Base-by-base conservation (phyloP, 2,113 vertebrate species). In the Trematocara unimaculatum region DNA sequence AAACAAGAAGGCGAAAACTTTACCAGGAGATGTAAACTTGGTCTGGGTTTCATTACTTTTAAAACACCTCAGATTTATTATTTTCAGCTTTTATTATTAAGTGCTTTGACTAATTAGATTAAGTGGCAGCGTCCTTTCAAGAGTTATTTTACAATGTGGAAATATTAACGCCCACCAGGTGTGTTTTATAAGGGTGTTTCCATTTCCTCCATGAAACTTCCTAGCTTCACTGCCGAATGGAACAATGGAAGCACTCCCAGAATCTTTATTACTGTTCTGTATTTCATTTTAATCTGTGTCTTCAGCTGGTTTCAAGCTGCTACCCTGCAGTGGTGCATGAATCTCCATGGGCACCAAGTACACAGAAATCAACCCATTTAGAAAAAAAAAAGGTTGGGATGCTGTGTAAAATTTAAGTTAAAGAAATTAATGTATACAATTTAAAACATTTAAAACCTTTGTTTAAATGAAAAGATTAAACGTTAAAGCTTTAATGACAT, bases 111-210 rank as follows among this genome's bases (percentile, higher is more conserved):
- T 81, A 86, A 91, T 84, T 88, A 64, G 70, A 87, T 35, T 84
- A 81, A 80, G 84, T 80, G 79, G 87, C 62, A 77, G 85, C 89
- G 77, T 62, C 86, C 80, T 90, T 90, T 90, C 87, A 91, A 93
- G 81, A 45, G 58, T 38, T 67, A 84, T 42, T 87, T 81, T 51
- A 79, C 62, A 87, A 90, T 90, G 93, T 94, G 93, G 93, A 95
- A 94, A 93, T 89, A 77, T 72, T 87, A 87, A 74, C 64, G 18
- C 67, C 84, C 81, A 87, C 87, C 79, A 72, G 86, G 72, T 89
- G 89, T 35, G 51, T 85, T 94, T 93, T 90, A 93, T 72, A 45
- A 74, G 85, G 84, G 88, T 87, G 84, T 87, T 94, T 92, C 89
- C 87, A 89, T 80, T 91, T 93, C 93, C 90, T 88, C 17, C 51